Conservation (phyloP, 1,140 invertebrate species). For the Prorops nasuta region DNA sequence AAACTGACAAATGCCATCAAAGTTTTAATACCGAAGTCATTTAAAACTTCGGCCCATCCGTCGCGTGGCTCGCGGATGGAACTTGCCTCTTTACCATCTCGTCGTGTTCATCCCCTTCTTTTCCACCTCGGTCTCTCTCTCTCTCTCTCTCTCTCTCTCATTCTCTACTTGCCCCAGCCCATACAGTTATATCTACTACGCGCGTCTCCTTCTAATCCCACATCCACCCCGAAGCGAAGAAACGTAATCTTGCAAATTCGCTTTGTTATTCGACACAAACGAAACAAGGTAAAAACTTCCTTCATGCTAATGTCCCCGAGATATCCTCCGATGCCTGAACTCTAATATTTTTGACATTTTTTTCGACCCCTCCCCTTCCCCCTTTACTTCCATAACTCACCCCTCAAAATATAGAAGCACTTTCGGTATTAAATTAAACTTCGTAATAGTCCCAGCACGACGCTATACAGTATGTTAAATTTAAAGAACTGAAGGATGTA, state of each 20-base stretch:
- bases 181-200: neutral
- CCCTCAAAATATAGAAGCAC: too few species aligned
- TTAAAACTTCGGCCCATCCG: constrained; percentile 42
- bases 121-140: constrained; percentile 1
- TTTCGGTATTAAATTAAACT: too few species aligned
- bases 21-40: constrained; percentile 48
- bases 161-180: neutral
- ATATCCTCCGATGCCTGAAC: too few species aligned
- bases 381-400: too few species aligned
- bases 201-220: constrained; percentile 9
- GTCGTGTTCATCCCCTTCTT: neutral
- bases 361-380: too few species aligned
- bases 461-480: too few species aligned
- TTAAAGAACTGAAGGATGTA: too few species aligned
- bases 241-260: constrained; percentile 43
- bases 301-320: too few species aligned
- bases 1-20: constrained; percentile 49
- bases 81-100: constrained; percentile 28
- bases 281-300: too few species aligned
- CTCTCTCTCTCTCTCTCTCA: neutral
- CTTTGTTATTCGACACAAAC: too few species aligned
- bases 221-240: constrained; percentile 29
- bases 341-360: too few species aligned
- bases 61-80: constrained; percentile 30
- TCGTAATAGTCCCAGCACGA: too few species aligned